Percentiles rank a stretch among this genome's conserved stretches.
phyloP scores from a whole-genome alignment of 2,113 vertebrate species.

The Pampusana beccarii region DNA sequence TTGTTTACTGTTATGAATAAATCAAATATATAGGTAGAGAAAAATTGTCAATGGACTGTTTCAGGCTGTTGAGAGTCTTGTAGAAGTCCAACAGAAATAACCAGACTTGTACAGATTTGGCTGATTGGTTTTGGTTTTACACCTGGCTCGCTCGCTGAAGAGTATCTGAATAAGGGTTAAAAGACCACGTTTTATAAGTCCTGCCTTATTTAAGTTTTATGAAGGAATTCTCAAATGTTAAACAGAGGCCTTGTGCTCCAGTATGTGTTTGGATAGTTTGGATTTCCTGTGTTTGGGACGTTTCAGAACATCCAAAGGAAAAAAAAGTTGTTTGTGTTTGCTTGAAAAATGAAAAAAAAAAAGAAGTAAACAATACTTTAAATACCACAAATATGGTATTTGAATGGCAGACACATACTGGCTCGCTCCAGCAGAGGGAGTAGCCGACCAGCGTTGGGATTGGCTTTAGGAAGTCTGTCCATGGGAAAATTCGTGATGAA shows the following conservation, averaged over 20 bases:
- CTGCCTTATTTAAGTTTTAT: background rate
- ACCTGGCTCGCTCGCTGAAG: background rate
- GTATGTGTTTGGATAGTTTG: background rate
- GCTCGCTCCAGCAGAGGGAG: constrained; percentile 70
- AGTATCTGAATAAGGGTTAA: background rate
- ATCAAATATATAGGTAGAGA: background rate
- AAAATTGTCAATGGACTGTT: background rate
- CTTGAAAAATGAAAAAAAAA: background rate
- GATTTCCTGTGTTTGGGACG: background rate
- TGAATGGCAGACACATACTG: background rate
- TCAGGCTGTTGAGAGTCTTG: background rate
- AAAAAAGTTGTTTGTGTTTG: background rate
- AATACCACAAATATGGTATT: background rate
- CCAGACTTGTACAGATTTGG: background rate
- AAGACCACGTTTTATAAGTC: background rate
- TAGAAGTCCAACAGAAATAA: background rate
- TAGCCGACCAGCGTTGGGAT: background rate
- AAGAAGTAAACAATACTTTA: background rate
- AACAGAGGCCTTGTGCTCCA: background rate
- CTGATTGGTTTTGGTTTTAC: background rate
- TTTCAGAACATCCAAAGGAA: background rate
- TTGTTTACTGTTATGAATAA: background rate
- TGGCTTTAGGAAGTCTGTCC: background rate
- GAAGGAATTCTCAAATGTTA: background rate
- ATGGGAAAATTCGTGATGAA: background rate